Percentiles rank a stretch among this genome's conserved stretches.
Evolutionary conservation across 2,113 vertebrate species (phyloP).

Genomic region (Ciconia stormi): DNA sequence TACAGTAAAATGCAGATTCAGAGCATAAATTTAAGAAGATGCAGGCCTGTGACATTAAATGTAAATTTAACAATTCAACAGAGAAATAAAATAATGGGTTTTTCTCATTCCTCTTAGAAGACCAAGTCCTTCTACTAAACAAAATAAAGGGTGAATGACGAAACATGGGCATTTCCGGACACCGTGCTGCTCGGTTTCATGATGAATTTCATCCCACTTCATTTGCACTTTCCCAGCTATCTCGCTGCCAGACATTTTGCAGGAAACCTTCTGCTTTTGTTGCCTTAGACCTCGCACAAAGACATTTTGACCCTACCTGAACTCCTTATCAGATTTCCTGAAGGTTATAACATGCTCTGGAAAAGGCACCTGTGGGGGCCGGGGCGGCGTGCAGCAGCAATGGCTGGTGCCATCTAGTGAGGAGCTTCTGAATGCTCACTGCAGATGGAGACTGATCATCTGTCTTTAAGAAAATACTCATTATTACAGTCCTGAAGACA

Average conservation of each 20-base stretch:
- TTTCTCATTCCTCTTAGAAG: neutral
- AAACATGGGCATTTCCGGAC: neutral
- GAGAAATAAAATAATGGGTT: neutral
- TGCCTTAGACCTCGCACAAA: neutral
- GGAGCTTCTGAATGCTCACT: neutral
- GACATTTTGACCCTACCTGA: neutral
- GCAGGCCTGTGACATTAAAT: neutral
- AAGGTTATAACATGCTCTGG: neutral
- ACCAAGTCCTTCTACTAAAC: neutral
- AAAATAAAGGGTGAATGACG: neutral
- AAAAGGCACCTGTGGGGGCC: neutral
- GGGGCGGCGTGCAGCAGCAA: neutral
- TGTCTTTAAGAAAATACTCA: neutral
- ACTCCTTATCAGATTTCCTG: neutral
- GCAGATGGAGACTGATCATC: neutral
- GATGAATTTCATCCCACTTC: neutral
- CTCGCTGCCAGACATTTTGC: neutral
- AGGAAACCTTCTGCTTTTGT: neutral
- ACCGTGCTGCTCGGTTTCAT: neutral
- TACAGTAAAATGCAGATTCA: neutral
- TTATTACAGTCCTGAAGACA: neutral
- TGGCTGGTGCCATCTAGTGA: conserved; percentile 58
- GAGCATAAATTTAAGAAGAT: neutral
- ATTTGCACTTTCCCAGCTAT: neutral
- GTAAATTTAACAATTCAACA: neutral